Evolutionary conservation across 2,888 invertebrate genomes (phyloP).

Genomic region (Selenia dentaria): DNA sequence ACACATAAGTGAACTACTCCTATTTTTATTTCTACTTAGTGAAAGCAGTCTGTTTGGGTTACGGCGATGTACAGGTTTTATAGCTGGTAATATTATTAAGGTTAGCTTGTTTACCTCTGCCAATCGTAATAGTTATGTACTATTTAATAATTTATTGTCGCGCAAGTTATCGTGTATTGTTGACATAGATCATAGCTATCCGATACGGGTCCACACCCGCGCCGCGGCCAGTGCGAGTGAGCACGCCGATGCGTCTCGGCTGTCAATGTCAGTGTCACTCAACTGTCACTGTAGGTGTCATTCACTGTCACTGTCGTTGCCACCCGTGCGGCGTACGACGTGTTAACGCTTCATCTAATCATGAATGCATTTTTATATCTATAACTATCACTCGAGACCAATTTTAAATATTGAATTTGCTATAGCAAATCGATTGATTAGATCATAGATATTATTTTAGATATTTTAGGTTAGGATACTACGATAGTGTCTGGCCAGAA

Average conservation of each 20-base stretch:
- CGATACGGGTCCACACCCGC: conserved; percentile 54
- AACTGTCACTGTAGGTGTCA: conserved; percentile 1
- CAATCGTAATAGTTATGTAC: conserved; percentile 82
- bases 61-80: conserved; percentile 82
- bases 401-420: conserved; percentile 80
- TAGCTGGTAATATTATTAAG: conserved; percentile 82
- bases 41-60: conserved; percentile 80
- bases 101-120: conserved; percentile 84
- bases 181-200: conserved; percentile 83
- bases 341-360: conserved; percentile 68
- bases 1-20: conserved; percentile 75
- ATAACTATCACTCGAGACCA: conserved; percentile 80
- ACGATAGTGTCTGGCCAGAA: conserved; percentile 84
- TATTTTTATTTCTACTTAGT: conserved; percentile 72
- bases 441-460: conserved; percentile 81
- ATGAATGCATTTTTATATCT: conserved; percentile 75
- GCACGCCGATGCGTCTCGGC: conserved; percentile 2
- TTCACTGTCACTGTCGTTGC: too few species aligned
- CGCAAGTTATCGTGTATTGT: conserved; percentile 79
- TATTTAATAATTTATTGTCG: conserved; percentile 83
- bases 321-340: conserved; percentile 26
- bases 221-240: conserved; percentile 24
- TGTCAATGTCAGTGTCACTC: conserved; percentile 14
- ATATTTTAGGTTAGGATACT: conserved; percentile 84
- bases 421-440: conserved; percentile 78